A percentile compares a stretch with the other conserved stretches of the same genome.
phyloP scores from a whole-genome alignment of 2,888 invertebrate genomes.

The Linyphia triangularis region DNA sequence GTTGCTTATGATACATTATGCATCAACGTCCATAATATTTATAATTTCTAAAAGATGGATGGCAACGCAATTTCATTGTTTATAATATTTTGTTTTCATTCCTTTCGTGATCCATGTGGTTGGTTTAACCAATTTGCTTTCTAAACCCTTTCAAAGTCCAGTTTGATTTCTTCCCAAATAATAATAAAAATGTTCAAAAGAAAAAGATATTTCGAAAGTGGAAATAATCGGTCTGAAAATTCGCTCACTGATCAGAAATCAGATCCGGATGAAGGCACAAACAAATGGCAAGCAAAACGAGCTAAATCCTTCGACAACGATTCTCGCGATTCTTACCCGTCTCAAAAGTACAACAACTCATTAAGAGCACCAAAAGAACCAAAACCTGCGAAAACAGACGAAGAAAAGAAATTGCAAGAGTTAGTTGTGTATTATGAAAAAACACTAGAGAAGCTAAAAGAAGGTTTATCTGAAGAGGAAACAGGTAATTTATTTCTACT shows the following conservation, averaged over 20 bases:
- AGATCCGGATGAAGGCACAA: background rate
- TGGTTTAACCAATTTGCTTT: background rate
- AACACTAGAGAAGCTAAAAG: conserved; percentile 13
- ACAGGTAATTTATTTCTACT: conserved; percentile 9
- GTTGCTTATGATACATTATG: no score
- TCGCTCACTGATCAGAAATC: background rate
- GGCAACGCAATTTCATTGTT: background rate
- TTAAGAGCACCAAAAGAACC: background rate
- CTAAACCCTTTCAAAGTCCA: no score
- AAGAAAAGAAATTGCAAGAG: conserved; percentile 18
- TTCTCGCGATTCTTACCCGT: background rate
- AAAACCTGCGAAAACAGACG: background rate
- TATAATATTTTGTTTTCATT: background rate
- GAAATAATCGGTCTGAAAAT: background rate
- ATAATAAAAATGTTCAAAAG: no score
- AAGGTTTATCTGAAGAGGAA: conserved; percentile 4
- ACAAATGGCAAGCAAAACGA: background rate
- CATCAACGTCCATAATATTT: no score
- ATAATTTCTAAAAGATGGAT: no score
- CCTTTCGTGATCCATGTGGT: background rate
- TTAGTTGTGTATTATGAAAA: conserved; percentile 14
- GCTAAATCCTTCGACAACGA: background rate
- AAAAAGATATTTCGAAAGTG: background rate
- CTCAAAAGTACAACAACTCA: background rate
- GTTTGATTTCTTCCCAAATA: no score